Evolutionary conservation across 2,797 vertebrate species (phyloP), one percentile per base, ranked within the genome.

Genomic region (Neoniphon sammara): DNA sequence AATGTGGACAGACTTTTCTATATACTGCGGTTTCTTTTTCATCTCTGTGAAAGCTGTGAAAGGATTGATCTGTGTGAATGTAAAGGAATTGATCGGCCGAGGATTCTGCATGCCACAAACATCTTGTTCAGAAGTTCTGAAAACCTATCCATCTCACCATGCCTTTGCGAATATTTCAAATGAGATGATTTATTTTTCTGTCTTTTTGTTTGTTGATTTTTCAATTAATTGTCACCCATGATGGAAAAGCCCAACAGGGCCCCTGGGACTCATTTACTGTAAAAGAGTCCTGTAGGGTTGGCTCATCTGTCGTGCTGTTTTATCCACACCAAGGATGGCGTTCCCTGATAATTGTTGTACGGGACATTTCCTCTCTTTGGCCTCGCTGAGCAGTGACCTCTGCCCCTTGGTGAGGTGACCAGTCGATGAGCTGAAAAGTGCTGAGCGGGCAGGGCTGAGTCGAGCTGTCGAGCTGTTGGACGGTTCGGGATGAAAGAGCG

Each of bases 401-500:
- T 73, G 77, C 17, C 63, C 83, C 27, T 34, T 2, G 18, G 17
- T 57, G 46, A 25, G n/a, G 46, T 66, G 56, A 53, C 17, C 56
- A 53, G 49, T 77, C 5, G 11, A 73, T 70, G 52, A 75, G 70
- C 23, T 72, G 34, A 67, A 58, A 34, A 53, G 36, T 70, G 73
- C 57, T 77, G 54, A 72, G 66, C 21, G 11, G 7, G 59, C 36
- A 60, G 64, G 67, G 71, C 58, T 12, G 39, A 30, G n/a, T 18
- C 12, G 21, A 2, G 68, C 56, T 1, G 10, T 34, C 9, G 56
- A 57, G 73, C 66, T 50, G 36, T 14, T 27, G 44, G 70, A 58
- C 18, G 5, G 34, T 66, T 12, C n/a, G n/a, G 76, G 73, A 82
- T 84, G 57, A 87, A 86, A 81, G 72, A 14, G 61, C 80, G 65